Conservation (phyloP, 2,797 vertebrate genomes). For the Loriculus beryllinus region DNA sequence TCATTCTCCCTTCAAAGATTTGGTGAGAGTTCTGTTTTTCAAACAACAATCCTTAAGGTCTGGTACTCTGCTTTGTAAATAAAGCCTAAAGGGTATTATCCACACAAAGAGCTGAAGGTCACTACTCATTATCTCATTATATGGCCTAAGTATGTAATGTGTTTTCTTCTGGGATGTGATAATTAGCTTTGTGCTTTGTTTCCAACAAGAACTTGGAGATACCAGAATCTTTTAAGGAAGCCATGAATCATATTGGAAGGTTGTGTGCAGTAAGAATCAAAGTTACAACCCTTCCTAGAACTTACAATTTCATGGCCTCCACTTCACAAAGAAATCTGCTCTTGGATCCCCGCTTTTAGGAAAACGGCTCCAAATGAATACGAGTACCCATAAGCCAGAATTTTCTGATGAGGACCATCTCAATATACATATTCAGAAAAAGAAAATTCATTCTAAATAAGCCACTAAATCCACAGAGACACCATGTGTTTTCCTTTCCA, state of each 20-base stretch:
- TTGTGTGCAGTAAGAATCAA: background rate
- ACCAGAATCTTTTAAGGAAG: slow-evolving; percentile 46
- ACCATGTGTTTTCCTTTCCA: slow-evolving; percentile 2
- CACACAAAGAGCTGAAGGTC: background rate
- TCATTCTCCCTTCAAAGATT: background rate
- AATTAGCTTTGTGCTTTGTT: slow-evolving; percentile 30
- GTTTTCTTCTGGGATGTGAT: slow-evolving; percentile 32
- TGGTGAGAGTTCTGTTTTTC: background rate
- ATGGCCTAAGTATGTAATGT: background rate
- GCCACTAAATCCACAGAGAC: slow-evolving; percentile 37
- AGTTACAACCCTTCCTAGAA: background rate
- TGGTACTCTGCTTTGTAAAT: background rate
- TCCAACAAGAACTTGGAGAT: slow-evolving; percentile 12
- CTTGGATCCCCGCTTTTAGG: background rate
- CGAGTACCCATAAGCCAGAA: background rate
- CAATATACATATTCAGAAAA: slow-evolving; percentile 10
- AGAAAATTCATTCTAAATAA: slow-evolving; percentile 39
- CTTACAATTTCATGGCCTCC: background rate
- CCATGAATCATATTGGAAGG: slow-evolving; percentile 23
- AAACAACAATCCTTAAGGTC: background rate
- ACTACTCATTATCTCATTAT: slow-evolving; percentile 12
- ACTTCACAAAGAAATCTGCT: slow-evolving; percentile 1
- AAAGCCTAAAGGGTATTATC: background rate
- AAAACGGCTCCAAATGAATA: background rate
- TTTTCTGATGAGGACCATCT: slow-evolving; percentile 12